Evolutionary conservation across 2,797 vertebrate genomes (phyloP).

Genomic region (Peromyscus aztecus): DNA sequence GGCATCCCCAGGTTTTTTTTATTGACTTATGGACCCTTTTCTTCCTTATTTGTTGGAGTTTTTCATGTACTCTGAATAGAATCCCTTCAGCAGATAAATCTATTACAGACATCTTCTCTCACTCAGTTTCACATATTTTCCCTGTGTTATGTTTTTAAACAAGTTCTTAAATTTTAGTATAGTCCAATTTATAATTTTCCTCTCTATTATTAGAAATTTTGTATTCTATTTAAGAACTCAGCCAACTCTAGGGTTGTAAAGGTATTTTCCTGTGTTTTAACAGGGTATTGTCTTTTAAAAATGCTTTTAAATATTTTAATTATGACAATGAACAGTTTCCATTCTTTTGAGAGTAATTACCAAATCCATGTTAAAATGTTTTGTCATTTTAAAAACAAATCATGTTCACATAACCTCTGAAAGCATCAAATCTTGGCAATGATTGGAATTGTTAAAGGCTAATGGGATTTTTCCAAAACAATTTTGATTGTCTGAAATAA

Average conservation of each 20-base stretch:
- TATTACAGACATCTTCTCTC: background rate
- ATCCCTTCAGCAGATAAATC: conserved; percentile 22
- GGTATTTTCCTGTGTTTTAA: conserved; percentile 8
- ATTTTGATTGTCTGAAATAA: conserved; percentile 34
- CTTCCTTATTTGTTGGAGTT: conserved; percentile 4
- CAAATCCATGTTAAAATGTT: conserved; percentile 31
- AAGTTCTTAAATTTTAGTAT: conserved; percentile 35
- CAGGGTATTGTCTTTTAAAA: background rate
- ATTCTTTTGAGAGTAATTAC: conserved; percentile 43
- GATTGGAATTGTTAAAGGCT: conserved; percentile 32
- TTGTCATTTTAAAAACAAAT: conserved; percentile 52
- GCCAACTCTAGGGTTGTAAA: background rate
- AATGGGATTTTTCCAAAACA: conserved; percentile 1
- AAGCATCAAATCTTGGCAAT: background rate
- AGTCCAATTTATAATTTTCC: conserved; percentile 25
- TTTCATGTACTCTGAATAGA: background rate
- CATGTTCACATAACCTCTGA: conserved; percentile 9
- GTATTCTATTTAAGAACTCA: conserved; percentile 42
- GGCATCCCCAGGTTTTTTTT: too few relatives aligned
- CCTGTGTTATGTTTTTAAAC: background rate
- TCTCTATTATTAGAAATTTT: conserved; percentile 23
- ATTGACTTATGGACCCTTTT: background rate
- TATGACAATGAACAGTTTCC: conserved; percentile 12
- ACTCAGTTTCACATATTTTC: conserved; percentile 16
- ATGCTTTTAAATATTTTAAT: conserved; percentile 55